Evolutionary conservation across 64 coral and sea anemone genomes (phyloP).

Genomic region (Montipora sp.): DNA sequence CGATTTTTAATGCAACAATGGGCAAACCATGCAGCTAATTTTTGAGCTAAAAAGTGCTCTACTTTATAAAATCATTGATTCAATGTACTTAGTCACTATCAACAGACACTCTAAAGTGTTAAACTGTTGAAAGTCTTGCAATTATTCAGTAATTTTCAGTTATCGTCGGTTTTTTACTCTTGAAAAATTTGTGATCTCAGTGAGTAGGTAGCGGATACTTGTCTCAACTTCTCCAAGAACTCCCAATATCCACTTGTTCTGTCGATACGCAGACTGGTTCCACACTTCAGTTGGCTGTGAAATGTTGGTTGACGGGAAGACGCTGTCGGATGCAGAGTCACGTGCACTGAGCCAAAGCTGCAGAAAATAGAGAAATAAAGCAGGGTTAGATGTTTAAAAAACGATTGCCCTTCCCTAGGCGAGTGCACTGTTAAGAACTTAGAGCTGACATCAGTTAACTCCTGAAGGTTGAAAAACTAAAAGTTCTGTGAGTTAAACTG

Average conservation of each 20-base stretch:
- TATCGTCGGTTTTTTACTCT: background rate
- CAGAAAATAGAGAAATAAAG: background rate
- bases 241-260: constrained; percentile 19
- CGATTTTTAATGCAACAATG: background rate
- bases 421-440: no score
- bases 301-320: background rate
- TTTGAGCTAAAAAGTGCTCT: constrained; percentile 1
- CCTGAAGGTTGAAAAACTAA: no score
- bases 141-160: background rate
- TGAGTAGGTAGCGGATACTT: background rate
- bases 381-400: background rate
- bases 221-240: background rate
- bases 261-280: background rate
- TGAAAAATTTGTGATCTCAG: background rate
- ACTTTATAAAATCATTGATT: constrained; percentile 36
- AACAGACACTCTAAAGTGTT: background rate
- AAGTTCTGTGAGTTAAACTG: no score
- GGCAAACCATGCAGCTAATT: background rate
- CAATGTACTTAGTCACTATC: background rate
- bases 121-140: background rate
- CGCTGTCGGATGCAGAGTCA: background rate
- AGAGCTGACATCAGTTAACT: no score
- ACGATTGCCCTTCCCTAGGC: no score
- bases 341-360: background rate
- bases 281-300: background rate